Evolutionary conservation across 2,888 invertebrate genomes (phyloP).

Genomic region (Frankliniella intonsa): DNA sequence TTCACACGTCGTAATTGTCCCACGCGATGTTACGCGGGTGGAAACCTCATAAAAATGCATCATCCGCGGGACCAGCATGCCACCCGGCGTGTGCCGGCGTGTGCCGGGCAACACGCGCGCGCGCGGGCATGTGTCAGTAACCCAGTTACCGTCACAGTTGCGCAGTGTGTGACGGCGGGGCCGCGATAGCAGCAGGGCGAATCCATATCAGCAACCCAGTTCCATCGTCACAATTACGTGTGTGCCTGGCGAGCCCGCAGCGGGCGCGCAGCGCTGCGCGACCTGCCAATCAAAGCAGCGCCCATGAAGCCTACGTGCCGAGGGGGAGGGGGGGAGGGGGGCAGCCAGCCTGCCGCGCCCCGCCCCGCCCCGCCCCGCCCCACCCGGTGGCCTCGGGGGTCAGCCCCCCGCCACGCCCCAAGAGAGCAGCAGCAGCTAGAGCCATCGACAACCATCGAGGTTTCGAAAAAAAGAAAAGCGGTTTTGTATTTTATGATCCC

Average conservation of each 20-base stretch:
- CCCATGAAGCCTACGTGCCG: too few relatives aligned
- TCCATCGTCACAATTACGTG: not conserved
- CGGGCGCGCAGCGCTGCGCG: too few relatives aligned
- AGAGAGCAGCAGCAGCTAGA: not conserved
- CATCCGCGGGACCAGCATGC: not conserved
- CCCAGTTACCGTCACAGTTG: not conserved
- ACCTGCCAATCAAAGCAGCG: too few relatives aligned
- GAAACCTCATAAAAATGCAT: not conserved
- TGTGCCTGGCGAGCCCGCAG: not conserved
- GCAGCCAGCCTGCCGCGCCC: not conserved
- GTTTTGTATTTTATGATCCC: too few relatives aligned
- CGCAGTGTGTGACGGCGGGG: not conserved
- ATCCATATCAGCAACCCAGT: not conserved
- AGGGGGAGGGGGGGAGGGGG: not conserved
- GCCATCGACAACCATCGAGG: too few relatives aligned
- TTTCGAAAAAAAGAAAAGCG: too few relatives aligned
- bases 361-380: too few relatives aligned
- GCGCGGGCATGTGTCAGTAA: not conserved
- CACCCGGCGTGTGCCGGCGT: not conserved
- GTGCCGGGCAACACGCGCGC: not conserved
- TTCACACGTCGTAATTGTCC: conserved; percentile 21
- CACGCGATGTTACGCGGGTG: conserved; percentile 20
- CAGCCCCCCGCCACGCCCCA: not conserved
- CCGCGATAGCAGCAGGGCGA: too few relatives aligned
- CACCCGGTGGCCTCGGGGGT: too few relatives aligned